Base-by-base conservation (phyloP, 2,888 invertebrate genomes). In the Chymomyza amoena region DNA sequence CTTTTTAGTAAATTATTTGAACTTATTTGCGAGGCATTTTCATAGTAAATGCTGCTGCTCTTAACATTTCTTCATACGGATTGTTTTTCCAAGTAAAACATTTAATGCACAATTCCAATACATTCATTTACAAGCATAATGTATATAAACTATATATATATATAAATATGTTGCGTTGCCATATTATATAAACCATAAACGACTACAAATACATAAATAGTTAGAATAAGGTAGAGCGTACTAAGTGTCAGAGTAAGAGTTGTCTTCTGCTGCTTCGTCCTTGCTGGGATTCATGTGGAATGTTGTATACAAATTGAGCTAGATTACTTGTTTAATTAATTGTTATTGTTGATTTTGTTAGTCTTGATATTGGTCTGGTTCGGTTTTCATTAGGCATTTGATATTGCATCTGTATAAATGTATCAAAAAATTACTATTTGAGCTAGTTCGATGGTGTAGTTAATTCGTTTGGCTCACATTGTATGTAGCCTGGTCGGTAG, bases 201-300 rank as follows among this genome's bases (percentile, higher is more conserved):
- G 10, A 20, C 57, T 57, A 57, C 20, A 57, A 57, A 25, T 57
- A 57, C 57, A 57, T 57, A 57, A 57, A 54, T 25, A 57, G 39
- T 13, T 45, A 13, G 39, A 57, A 20, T 57, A 13, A 3, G 18
- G 9, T 57, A 45, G 39, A 45, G 39, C 13, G 4, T 15, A 45
- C 39, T 10, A 45, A 45, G 39, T 20, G 57, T 54, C 6, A 54
- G 52, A 7, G 16, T 18, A 18, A 54, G 18, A 18, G 54, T 18
- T 54, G 54, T 6, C 18, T 20, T 15, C 4, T 13, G 57, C 20
- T 4, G 25, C 57, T 13, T 4, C 25, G 28, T 25, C 4, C 13
- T 57, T 70, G 78, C 72, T 78, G 78, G 80, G 79, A 72, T 79
- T 72, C 54, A 60, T 65, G 51, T 66, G 78, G 78, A 78, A 79